A percentile compares a stretch with the other conserved stretches of the same genome.
These are phyloP conservation scores for Pogonophryne albipinna DNA, from an alignment of 2,797 vertebrate species.

Conservation along the genomic window DNA sequence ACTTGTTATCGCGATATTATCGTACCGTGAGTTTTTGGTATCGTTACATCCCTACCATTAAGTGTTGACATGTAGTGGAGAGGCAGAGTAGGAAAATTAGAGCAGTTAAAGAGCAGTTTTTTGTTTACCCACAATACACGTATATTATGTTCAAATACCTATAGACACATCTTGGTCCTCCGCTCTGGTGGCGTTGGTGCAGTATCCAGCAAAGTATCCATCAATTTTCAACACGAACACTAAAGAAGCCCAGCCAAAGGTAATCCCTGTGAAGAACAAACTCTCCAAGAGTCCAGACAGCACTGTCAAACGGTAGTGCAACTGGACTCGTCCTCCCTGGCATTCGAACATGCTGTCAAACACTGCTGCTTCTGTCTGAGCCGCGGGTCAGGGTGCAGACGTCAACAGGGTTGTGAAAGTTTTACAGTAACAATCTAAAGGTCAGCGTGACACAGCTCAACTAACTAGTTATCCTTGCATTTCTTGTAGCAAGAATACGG, in stretches of 20 bases:
- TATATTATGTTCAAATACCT: constrained; percentile 16
- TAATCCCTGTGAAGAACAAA: constrained; percentile 83
- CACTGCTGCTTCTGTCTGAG: neutral
- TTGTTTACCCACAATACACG: neutral
- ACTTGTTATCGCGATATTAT: no score
- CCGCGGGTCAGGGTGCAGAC: neutral
- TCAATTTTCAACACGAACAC: constrained; percentile 86
- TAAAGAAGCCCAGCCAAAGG: constrained; percentile 88
- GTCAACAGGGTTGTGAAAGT: neutral
- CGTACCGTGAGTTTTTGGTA: no score
- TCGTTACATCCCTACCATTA: no score
- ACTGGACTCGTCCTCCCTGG: neutral
- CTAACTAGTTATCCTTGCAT: neutral
- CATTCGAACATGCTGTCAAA: constrained; percentile 4
- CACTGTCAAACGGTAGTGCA: constrained; percentile 77
- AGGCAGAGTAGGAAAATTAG: neutral
- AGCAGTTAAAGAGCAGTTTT: neutral
- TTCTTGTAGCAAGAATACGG: neutral
- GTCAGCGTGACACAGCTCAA: neutral
- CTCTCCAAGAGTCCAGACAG: constrained; percentile 86
- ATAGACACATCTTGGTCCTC: constrained; percentile 31
- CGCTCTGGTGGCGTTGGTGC: constrained; percentile 47
- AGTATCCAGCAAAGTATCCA: constrained; percentile 82
- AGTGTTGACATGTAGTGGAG: neutral
- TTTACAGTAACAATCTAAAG: neutral